Conservation (phyloP, 1,140 invertebrate species). For the Dinothrombium tinctorium region DNA sequence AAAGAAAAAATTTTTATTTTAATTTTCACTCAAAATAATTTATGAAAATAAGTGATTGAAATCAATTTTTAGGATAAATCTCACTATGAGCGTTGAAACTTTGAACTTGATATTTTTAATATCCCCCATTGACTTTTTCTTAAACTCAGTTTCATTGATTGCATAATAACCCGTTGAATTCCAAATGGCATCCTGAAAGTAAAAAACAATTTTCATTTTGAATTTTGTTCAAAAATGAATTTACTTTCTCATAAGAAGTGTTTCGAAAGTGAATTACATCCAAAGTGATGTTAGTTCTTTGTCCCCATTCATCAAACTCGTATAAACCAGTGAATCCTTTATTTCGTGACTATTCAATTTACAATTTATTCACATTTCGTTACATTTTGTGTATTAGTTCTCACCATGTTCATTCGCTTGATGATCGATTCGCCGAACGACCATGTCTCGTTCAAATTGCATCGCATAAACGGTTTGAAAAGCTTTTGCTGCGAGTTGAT, state of each 20-base stretch:
- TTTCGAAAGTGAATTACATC: no score
- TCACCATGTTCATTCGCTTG: conserved; percentile 3
- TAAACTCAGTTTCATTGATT: no score
- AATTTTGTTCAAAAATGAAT: no score
- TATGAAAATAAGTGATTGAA: no score
- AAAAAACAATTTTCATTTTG: no score
- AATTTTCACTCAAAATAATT: no score
- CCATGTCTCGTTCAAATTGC: not conserved
- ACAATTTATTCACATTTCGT: not conserved
- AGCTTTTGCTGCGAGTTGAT: not conserved
- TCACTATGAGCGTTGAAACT: not conserved
- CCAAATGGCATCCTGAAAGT: no score
- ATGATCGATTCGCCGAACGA: not conserved
- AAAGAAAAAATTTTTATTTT: not conserved
- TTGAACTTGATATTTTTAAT: conserved; percentile 2
- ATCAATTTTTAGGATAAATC: not conserved
- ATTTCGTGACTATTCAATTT: not conserved
- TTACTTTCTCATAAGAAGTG: no score
- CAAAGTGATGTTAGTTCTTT: conserved; percentile 79
- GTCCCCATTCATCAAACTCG: conserved; percentile 57
- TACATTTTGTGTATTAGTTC: no score
- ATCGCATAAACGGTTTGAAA: not conserved
- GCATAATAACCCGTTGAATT: no score
- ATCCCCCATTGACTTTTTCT: conserved; percentile 50
- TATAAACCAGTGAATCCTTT: conserved; percentile 54